Conservation (phyloP, 2,113 vertebrate species). For the Petaurus breviceps region DNA sequence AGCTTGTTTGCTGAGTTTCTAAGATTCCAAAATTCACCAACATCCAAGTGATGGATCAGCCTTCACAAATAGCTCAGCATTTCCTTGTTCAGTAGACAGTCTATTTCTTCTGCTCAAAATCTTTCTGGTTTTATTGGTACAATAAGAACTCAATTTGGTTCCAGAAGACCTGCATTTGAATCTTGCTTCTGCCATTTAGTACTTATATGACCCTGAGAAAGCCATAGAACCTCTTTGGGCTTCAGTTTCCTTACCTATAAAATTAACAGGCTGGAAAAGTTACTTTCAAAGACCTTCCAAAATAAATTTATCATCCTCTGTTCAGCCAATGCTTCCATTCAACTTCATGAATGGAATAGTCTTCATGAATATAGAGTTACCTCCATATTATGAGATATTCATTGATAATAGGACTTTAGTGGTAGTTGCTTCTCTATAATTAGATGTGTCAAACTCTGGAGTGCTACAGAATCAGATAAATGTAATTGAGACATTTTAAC, state of each 20-base stretch:
- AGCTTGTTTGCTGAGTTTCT: not conserved
- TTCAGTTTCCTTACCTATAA: not conserved
- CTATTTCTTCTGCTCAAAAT: not conserved
- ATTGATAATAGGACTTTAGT: not conserved
- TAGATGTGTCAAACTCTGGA: not conserved
- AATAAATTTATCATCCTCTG: not conserved
- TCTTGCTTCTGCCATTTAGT: not conserved
- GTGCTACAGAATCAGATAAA: not conserved
- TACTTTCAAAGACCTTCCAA: not conserved
- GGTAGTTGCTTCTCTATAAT: not conserved
- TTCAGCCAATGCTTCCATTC: not conserved
- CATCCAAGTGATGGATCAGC: not conserved
- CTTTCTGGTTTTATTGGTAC: not conserved
- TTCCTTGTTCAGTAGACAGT: not conserved
- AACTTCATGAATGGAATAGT: not conserved
- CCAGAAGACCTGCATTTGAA: not conserved
- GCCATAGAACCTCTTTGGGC: not conserved
- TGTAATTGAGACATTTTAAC: not conserved
- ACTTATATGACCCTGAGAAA: not conserved
- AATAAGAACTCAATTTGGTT: not conserved
- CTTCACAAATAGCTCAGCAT: not conserved
- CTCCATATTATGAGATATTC: not conserved
- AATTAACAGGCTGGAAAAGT: not conserved
- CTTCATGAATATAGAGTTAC: not conserved
- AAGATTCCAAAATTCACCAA: not conserved